Evolutionary conservation across 1,140 invertebrate species (phyloP).

Genomic region (Venustaconcha ellipsiformis): DNA sequence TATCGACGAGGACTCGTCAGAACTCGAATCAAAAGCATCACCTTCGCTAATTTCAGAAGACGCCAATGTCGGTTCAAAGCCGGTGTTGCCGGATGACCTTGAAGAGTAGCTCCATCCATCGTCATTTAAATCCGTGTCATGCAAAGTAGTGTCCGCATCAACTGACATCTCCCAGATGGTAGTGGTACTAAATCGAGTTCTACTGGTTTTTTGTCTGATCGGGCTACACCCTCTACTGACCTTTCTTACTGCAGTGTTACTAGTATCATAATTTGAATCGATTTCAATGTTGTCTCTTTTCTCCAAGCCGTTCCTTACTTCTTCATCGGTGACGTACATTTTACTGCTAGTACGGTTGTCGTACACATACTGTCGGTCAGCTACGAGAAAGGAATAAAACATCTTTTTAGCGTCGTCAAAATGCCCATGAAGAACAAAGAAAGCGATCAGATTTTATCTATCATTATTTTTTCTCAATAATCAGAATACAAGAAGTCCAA

Average conservation of each 20-base stretch:
- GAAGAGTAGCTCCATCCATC: too few species aligned
- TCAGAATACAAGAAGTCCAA: too few species aligned
- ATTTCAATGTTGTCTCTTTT: slow-evolving; percentile 10
- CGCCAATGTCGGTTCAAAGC: too few species aligned
- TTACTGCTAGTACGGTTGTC: slow-evolving; percentile 25
- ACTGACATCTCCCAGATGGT: slow-evolving; percentile 31
- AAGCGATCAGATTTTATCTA: too few species aligned
- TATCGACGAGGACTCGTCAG: too few species aligned
- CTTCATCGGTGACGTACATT: slow-evolving; percentile 21
- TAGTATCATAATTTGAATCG: background rate
- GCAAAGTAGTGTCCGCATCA: background rate
- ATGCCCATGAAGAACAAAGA: too few species aligned
- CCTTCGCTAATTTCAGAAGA: too few species aligned
- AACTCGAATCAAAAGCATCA: too few species aligned
- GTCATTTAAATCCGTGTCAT: background rate
- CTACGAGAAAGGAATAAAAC: slow-evolving; percentile 10
- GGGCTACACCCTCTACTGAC: slow-evolving; percentile 14
- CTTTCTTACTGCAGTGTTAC: slow-evolving; percentile 2
- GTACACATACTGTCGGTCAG: slow-evolving; percentile 24
- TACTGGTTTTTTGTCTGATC: slow-evolving; percentile 15
- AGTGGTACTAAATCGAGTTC: slow-evolving; percentile 23
- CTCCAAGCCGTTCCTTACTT: slow-evolving; percentile 13
- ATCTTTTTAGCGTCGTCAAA: background rate
- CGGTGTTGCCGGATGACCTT: too few species aligned
- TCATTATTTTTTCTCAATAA: too few species aligned